These are phyloP conservation scores for Drosophila cracens DNA, from an alignment of 2,888 invertebrate genomes.

Conservation along the genomic window DNA sequence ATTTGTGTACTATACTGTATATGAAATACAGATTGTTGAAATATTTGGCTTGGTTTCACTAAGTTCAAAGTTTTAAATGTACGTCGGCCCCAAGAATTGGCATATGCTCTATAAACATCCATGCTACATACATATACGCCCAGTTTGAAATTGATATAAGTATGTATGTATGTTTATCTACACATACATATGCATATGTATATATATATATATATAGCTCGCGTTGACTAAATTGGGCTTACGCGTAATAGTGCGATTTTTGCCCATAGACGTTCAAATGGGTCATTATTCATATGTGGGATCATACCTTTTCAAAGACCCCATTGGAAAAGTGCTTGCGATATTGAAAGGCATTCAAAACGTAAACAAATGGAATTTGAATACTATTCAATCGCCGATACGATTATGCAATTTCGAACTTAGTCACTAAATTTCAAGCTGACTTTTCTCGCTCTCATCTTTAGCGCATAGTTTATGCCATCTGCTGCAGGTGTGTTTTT, in stretches of 20 bases:
- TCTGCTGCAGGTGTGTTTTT: constrained; percentile 2
- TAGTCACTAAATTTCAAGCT: constrained; percentile 7
- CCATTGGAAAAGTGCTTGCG: background rate
- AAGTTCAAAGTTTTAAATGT: constrained; percentile 54
- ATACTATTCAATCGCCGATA: background rate
- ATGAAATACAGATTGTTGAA: constrained; percentile 47
- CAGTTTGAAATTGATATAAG: constrained; percentile 45
- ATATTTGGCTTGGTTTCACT: constrained; percentile 47
- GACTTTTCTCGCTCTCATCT: too few species aligned
- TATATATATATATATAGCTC: background rate
- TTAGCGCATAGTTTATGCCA: background rate
- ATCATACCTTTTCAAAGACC: background rate
- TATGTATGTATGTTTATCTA: constrained; percentile 6
- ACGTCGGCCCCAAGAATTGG: constrained; percentile 29
- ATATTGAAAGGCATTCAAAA: background rate
- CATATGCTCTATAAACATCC: constrained; percentile 42
- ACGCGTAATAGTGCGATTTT: background rate
- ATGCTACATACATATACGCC: constrained; percentile 8
- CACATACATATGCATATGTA: background rate
- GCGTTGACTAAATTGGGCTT: constrained; percentile 7
- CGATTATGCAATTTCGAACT: constrained; percentile 11
- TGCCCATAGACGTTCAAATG: background rate
- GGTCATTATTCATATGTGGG: background rate
- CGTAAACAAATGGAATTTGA: background rate
- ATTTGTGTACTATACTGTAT: constrained; percentile 27